Base-by-base conservation (phyloP, 2,888 invertebrate genomes). In the Omphaloscelis lunosa region DNA sequence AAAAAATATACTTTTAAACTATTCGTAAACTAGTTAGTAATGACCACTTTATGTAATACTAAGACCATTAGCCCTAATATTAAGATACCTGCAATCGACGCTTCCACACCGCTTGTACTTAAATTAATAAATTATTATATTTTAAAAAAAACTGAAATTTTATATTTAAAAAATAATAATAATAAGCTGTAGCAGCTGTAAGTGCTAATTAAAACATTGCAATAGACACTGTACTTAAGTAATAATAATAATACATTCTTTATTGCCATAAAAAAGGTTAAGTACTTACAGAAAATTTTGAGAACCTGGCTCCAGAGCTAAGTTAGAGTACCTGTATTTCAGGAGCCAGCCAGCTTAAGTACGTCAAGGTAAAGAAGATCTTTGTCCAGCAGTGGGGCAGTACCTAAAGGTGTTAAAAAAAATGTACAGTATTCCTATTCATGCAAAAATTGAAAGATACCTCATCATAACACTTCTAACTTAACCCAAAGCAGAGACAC, bases 1-100 rank as follows among this genome's bases (percentile, higher is more conserved):
- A 51, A 58, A 79, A 79, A 63, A 27, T 29, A 2, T 41, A 12
- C 15, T 48, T 65, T 11, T 56, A 27, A 17, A 39, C 12, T 62
- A 79, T 41, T 17, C 20, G 78, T 41, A 56, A 62, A 15, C 39
- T 29, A 56, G 27, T 56, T n/a, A 56, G 12, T n/a, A 77, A 29
- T 77, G 3, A 58, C 9, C 34, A 59, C 23, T 12, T 59, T 79
- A 68, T 59, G 75, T 79, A 58, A 81, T 51, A 8, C 23, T 58
- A 3, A 23, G 15, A 79, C 27, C 48, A 59, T 59, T 58, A 29
- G 39, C 6, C n/a, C n/a, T n/a, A n/a, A n/a, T 58, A 17, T 12
- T 34, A 51, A 61, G 39, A 65, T 53, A 58, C 39, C 4, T 23
- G 27, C 11, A 72, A 53, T 48, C 39, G n/a, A 63, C 17, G 41